These are phyloP conservation scores for Corythornis madagascariensis DNA, from an alignment of 2,113 vertebrate species.

Conservation along the genomic window DNA sequence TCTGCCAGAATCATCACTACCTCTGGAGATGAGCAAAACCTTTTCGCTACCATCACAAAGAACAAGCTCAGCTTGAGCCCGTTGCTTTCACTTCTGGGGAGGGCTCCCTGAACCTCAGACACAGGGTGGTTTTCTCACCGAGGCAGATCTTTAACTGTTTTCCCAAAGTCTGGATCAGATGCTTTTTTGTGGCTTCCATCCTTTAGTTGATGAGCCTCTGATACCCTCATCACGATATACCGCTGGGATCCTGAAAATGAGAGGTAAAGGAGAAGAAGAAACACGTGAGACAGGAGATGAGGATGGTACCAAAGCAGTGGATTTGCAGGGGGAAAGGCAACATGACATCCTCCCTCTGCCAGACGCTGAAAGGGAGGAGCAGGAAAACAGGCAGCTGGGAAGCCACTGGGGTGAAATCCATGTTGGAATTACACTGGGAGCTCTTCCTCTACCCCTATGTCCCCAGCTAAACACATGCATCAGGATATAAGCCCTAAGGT, in stretches of 20 bases:
- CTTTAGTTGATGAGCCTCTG: slow-evolving; percentile 87
- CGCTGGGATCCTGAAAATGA: slow-evolving; percentile 82
- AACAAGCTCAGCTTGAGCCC: background rate
- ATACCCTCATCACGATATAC: slow-evolving; percentile 82
- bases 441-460: background rate
- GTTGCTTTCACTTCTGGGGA: background rate
- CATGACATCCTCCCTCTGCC: accelerated
- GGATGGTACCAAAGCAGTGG: accelerated
- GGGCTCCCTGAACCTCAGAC: background rate
- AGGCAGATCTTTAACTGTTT: slow-evolving; percentile 89
- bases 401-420: background rate
- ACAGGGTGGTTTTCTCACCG: slow-evolving; percentile 70
- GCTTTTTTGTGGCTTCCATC: slow-evolving; percentile 77
- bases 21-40: background rate
- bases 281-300: accelerated
- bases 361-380: background rate
- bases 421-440: background rate
- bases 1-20: accelerated
- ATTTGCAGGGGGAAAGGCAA: background rate
- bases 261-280: background rate
- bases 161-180: slow-evolving; percentile 85
- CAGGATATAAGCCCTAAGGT: background rate
- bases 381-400: background rate
- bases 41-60: background rate
- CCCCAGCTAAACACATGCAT: accelerated